Percentiles rank a stretch among this genome's conserved stretches.
These are phyloP conservation scores for Agonum fuliginosum DNA, from an alignment of 2,888 invertebrate genomes.

Conservation along the genomic window DNA sequence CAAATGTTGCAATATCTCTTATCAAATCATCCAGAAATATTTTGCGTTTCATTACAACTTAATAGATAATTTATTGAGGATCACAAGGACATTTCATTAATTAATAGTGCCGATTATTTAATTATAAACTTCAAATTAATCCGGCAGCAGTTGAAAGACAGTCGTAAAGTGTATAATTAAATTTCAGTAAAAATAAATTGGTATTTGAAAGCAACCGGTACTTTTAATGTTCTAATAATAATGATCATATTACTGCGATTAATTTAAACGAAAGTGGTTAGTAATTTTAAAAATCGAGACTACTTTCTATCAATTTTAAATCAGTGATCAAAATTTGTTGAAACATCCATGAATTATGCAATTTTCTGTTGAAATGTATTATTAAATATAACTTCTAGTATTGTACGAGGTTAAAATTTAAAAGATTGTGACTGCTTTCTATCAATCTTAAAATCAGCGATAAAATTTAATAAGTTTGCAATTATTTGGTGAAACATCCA, in stretches of 20 bases:
- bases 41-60: conserved; percentile 42
- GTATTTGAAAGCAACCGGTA: conserved; percentile 15
- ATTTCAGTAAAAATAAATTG: conserved; percentile 18
- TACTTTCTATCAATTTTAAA: conserved; percentile 1
- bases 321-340: not conserved
- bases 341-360: conserved; percentile 17
- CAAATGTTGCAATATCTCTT: conserved; percentile 18
- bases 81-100: conserved; percentile 17
- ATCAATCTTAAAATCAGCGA: not conserved
- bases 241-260: not conserved
- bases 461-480: conserved; percentile 1
- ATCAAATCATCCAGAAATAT: conserved; percentile 36
- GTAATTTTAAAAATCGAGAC: not conserved
- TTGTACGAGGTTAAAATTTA: no score
- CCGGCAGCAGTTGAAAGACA: not conserved
- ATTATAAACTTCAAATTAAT: conserved; percentile 9
- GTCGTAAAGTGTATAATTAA: conserved; percentile 32
- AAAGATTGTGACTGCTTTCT: not conserved
- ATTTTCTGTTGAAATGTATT: not conserved
- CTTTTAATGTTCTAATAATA: conserved; percentile 1
- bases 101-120: conserved; percentile 41
- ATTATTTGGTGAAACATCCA: conserved; percentile 20
- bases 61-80: conserved; percentile 29
- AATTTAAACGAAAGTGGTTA: conserved; percentile 28
- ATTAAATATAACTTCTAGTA: not conserved